Base-by-base conservation (phyloP, 2,888 invertebrate genomes). In the Acholoe squamosa region DNA sequence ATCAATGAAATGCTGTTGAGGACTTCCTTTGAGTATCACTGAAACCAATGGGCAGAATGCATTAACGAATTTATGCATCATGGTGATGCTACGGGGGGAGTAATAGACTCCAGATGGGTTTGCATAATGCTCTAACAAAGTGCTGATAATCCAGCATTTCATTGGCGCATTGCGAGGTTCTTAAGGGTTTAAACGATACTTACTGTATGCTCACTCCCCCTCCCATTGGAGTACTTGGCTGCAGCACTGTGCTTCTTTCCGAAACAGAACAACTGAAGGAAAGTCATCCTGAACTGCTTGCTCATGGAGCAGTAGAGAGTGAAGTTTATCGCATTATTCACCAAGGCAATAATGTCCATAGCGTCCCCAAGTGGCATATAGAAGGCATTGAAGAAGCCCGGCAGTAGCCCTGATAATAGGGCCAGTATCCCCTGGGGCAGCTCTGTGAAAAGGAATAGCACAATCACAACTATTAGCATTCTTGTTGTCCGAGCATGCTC, bases 281-380 rank as follows among this genome's bases (percentile, higher is more conserved):
- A 96, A 0, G 96, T 96, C 56, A 94, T 93, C 0, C 99, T 97
- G 95, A 99, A 99, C 96, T 98, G 98, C 92, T 98, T 97, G 92
- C 98, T 98, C 99, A 99, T 99, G 90, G 98, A 97, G 94, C 98
- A 99, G 95, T 99, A 99, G 54, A 99, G 96, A 91, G 98, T 97
- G 94, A 99, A 99, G 96, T 98, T 99, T 91, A 99, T 98, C 0
- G 98, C 98, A 3, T 98, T 98, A 96, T 99, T 99, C 93, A 98
- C 96, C 88, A 99, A 96, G 0, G 99, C 98, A 93, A 99, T 95
- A 92, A 98, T 97, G 96, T 99, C 99, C 98, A 99, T 98, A 89
- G 98, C 95, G 95, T 98, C 98, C 0, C 96, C 96, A 16, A 96
- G 93, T 14, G 95, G 96, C 51, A 94, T 93, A 96, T 99, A 99